Evolutionary conservation across 2,888 invertebrate genomes (phyloP), one percentile per base, ranked within the genome.

Genomic region (Volucella bombylans): DNA sequence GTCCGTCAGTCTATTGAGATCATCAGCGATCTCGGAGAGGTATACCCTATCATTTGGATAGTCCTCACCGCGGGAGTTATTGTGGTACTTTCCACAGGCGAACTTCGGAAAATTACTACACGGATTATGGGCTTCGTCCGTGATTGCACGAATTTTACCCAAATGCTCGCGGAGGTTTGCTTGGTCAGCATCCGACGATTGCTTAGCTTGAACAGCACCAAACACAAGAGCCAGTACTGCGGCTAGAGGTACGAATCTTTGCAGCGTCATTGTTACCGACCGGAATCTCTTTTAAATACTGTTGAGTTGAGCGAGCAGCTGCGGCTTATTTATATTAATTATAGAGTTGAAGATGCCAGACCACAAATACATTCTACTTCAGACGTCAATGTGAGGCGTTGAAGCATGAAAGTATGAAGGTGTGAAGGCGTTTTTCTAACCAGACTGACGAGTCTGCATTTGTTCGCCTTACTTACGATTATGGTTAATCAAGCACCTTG

Each of bases 31-130:
- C 14, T 77, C 73, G 4, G 86, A 77, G 4, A 78, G 67, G 50
- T 86, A 86, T 0, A 86, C 82, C 4, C 82, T 39, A 59, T 86
- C 86, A n/a, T 86, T 78, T n/a, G 86, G 86, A 41, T 86, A 86
- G 12, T 68, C 55, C 45, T 59, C 78, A 1, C 73, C 73, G 0
- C 15, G 52, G 14, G 86, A 73, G 1, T 49, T 38, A 10, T 82
- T 86, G 15, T 67, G 81, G 8, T 15, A 86, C 14, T 73, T 52
- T 1, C 86, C 86, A 31, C 86, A 86, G 2, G 86, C 77, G 18
- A 73, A 86, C 14, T 82, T 86, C 9, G 82, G 82, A 12, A 86
- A 86, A 41, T 86, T 82, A 2, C 39, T 59, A 54, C 86, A 86
- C 1, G 86, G 86, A 69, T 61, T 55, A 14, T 82, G 77, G 2